A percentile compares a stretch with the other conserved stretches of the same genome.
Conservation (phyloP, 2,797 vertebrate genomes). For the Lutra lutra region DNA sequence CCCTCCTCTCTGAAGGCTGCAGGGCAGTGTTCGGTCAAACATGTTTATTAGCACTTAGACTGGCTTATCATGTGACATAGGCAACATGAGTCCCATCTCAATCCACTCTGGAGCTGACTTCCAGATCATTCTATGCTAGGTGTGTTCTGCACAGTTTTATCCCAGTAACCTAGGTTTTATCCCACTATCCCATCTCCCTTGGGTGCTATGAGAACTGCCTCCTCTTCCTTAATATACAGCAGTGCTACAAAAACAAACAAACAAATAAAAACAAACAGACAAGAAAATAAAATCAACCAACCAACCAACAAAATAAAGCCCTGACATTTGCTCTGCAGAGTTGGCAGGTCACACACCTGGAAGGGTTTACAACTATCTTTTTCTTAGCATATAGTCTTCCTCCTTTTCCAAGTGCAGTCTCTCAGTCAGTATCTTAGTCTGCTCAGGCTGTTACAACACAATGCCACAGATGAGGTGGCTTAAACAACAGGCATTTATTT, state of each 20-base stretch:
- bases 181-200: background rate
- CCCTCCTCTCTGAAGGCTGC: background rate
- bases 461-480: background rate
- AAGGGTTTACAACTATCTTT: background rate
- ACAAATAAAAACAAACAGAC: background rate
- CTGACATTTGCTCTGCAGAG: background rate
- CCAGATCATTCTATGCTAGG: background rate
- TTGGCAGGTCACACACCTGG: background rate
- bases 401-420: background rate
- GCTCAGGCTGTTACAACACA: background rate
- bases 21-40: conserved; percentile 39
- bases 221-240: background rate
- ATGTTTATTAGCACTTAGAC: background rate
- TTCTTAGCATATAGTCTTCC: background rate
- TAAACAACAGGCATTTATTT: background rate
- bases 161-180: background rate
- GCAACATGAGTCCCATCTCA: background rate
- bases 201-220: background rate
- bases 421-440: background rate
- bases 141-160: background rate
- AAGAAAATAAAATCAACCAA: background rate
- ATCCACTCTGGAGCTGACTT: background rate
- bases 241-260: background rate
- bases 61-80: background rate
- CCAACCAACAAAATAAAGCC: background rate